Conservation (phyloP, 2,113 vertebrate genomes). For the Brachypodius melanocephalos region DNA sequence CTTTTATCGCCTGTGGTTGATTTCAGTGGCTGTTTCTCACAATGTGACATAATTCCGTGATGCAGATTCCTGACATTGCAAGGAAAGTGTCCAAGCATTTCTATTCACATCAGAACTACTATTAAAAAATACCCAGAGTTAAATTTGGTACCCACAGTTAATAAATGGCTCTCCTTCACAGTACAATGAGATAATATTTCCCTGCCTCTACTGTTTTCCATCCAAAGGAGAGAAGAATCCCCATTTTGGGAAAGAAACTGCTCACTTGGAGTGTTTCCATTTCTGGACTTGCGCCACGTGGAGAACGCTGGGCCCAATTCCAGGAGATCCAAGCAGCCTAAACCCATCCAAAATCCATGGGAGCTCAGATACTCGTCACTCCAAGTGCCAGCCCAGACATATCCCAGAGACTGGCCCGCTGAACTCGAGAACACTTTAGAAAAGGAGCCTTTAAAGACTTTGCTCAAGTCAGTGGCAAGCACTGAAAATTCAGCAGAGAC, state of each 20-base stretch:
- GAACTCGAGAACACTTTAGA: neutral
- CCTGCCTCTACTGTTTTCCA: conserved; percentile 17
- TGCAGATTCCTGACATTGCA: neutral
- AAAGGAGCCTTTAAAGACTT: neutral
- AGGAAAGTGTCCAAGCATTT: conserved; percentile 24
- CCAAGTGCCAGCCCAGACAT: neutral
- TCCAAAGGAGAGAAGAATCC: conserved; percentile 49
- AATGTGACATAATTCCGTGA: neutral
- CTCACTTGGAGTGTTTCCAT: conserved; percentile 52
- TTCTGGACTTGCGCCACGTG: neutral
- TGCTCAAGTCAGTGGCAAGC: neutral
- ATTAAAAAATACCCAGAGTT: conserved; percentile 5
- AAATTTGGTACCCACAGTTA: conserved; percentile 33
- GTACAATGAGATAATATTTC: conserved; percentile 14
- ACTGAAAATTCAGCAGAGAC: neutral
- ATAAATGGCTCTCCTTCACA: conserved; percentile 13
- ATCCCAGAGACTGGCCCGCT: neutral
- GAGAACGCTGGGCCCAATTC: conserved; percentile 45
- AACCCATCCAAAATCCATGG: conserved; percentile 6
- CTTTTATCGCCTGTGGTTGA: neutral
- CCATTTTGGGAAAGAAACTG: conserved; percentile 61
- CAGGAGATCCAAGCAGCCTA: conserved; percentile 36
- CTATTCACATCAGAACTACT: neutral
- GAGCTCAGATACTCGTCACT: conserved; percentile 19
- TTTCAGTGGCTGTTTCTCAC: neutral